A percentile compares a stretch with the other conserved stretches of the same genome.
Evolutionary conservation across 2,797 vertebrate genomes (phyloP).

Genomic region (Halcyon badia): DNA sequence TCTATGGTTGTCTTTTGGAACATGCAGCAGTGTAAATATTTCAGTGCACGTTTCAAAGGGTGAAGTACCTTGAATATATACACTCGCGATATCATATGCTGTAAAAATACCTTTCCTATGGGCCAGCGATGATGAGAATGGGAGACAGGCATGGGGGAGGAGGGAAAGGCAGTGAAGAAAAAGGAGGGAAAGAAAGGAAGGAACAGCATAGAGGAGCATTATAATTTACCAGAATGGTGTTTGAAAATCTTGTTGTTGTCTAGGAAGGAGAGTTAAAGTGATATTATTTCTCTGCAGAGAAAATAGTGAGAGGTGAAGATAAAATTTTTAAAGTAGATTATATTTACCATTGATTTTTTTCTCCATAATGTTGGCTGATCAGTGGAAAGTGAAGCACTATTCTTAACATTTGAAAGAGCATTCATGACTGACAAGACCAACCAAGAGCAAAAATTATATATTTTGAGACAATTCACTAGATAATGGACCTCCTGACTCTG

Average conservation of each 20-base stretch:
- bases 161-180: neutral
- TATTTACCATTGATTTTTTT: neutral
- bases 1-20: neutral
- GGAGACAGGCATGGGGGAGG: fast-evolving
- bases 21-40: neutral
- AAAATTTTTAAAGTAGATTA: neutral
- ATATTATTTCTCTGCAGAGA: neutral
- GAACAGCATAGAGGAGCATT: neutral
- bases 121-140: neutral
- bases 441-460: neutral
- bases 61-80: neutral
- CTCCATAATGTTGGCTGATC: neutral
- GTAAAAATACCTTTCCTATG: neutral
- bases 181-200: neutral
- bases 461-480: neutral
- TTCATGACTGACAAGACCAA: neutral
- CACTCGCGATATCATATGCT: neutral
- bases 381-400: neutral
- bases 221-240: neutral
- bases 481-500: neutral
- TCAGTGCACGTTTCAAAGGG: neutral
- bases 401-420: neutral
- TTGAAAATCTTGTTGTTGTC: neutral
- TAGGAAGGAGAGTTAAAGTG: neutral
- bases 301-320: neutral